Evolutionary conservation across 1,140 invertebrate species (phyloP).

Genomic region (Orius insidiosus): DNA sequence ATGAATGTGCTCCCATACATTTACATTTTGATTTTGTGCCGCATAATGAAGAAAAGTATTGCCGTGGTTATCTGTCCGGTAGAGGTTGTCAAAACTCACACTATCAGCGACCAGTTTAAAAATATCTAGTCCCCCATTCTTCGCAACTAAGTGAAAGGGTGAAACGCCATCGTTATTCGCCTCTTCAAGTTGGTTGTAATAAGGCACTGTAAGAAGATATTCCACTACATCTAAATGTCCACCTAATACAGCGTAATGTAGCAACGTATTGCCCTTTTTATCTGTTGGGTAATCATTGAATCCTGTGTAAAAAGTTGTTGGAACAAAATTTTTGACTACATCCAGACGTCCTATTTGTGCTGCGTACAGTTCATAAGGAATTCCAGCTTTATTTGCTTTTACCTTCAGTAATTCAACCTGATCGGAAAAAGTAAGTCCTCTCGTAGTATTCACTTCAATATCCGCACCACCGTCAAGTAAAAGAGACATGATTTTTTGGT

Average conservation of each 20-base stretch:
- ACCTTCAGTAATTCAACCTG: too few relatives aligned
- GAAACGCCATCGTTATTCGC: slow-evolving; percentile 64
- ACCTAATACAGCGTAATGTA: background rate
- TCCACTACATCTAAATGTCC: background rate
- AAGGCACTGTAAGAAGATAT: slow-evolving; percentile 44
- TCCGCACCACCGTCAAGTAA: slow-evolving; percentile 11
- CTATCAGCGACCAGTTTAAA: slow-evolving; percentile 52
- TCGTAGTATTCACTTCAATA: too few relatives aligned
- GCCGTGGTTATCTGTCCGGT: slow-evolving; percentile 59
- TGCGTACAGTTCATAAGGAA: too few relatives aligned
- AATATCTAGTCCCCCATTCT: slow-evolving; percentile 37
- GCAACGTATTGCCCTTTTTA: too few relatives aligned
- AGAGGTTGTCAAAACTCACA: slow-evolving; percentile 47
- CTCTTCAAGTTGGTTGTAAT: slow-evolving; percentile 46
- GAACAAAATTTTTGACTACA: too few relatives aligned
- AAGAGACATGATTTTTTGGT: slow-evolving; percentile 10
- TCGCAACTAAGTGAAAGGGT: slow-evolving; percentile 9
- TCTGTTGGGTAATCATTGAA: too few relatives aligned
- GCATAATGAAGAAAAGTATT: slow-evolving; percentile 84
- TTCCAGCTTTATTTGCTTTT: too few relatives aligned
- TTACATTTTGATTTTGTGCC: slow-evolving; percentile 41
- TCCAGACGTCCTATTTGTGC: too few relatives aligned
- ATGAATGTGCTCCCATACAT: too few relatives aligned
- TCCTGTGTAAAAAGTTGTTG: too few relatives aligned
- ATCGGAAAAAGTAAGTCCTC: too few relatives aligned